A percentile compares a stretch with the other conserved stretches of the same genome.
phyloP scores from a whole-genome alignment of 2,113 vertebrate species.

The Actenoides hombroni region DNA sequence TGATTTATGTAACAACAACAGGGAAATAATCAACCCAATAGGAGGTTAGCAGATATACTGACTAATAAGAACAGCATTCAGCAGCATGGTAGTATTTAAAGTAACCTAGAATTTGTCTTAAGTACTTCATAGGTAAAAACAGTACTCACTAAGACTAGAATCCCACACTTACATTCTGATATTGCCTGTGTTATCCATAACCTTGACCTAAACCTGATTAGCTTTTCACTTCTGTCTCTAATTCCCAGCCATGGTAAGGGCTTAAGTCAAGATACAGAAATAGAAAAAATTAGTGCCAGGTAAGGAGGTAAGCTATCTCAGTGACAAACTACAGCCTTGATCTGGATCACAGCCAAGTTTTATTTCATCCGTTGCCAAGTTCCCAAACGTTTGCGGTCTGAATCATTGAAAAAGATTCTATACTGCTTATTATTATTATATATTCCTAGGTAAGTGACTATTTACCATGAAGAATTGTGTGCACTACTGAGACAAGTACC shows the following conservation, averaged over 20 bases:
- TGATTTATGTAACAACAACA: not conserved
- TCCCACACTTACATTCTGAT: not conserved
- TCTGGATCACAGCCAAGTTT: not conserved
- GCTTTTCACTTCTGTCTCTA: not conserved
- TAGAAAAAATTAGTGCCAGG: not conserved
- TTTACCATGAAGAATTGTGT: not conserved
- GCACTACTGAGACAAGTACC: not conserved
- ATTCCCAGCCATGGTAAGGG: not conserved
- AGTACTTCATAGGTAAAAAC: not conserved
- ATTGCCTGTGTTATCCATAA: not conserved
- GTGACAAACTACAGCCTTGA: not conserved
- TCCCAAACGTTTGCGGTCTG: not conserved
- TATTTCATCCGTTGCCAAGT: not conserved
- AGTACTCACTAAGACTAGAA: not conserved
- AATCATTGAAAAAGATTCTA: not conserved
- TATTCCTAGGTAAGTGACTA: not conserved
- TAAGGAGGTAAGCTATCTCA: not conserved
- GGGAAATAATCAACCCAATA: not conserved
- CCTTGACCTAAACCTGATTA: not conserved
- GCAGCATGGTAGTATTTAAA: not conserved
- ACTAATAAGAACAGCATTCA: not conserved
- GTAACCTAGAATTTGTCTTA: not conserved
- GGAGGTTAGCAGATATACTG: not conserved
- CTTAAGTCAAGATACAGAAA: conserved; percentile 1
- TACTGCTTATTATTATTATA: not conserved